These are phyloP conservation scores for Ammospiza nelsoni DNA, from an alignment of 2,113 vertebrate genomes.

Conservation along the genomic window DNA sequence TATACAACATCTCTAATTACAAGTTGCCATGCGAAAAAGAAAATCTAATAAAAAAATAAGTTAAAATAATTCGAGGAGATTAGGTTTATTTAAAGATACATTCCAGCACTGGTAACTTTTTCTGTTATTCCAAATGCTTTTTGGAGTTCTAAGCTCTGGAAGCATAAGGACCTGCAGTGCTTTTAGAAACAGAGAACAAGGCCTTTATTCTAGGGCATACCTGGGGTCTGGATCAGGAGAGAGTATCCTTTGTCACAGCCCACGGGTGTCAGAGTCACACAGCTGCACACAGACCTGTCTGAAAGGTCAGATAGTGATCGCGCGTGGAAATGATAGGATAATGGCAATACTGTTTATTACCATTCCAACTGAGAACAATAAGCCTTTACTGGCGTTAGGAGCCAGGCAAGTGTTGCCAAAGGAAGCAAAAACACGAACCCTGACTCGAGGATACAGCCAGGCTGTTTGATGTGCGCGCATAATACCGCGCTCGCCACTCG, in stretches of 20 bases:
- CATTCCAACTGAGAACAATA: not conserved
- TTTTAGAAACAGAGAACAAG: not conserved
- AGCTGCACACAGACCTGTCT: not conserved
- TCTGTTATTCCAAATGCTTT: not conserved
- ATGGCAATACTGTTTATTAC: not conserved
- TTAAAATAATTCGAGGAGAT: not conserved
- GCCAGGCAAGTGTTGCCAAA: not conserved
- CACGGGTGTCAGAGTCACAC: not conserved
- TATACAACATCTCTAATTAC: conserved; percentile 20
- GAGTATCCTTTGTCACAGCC: not conserved
- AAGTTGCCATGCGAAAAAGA: not conserved
- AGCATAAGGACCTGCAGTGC: fast-evolving
- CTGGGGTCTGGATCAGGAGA: not conserved
- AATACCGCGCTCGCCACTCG: not conserved
- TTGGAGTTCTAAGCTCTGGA: not conserved
- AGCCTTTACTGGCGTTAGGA: not conserved
- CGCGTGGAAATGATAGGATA: not conserved
- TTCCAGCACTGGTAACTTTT: not conserved
- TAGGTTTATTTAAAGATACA: not conserved
- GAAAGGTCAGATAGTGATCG: not conserved
- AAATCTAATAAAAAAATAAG: not conserved
- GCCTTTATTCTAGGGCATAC: not conserved
- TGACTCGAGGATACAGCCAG: not conserved
- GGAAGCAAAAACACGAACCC: not conserved
- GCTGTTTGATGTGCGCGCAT: not conserved